A percentile compares a stretch with the other conserved stretches of the same genome.
phyloP scores from a whole-genome alignment of 2,888 invertebrate species.

The Caenorhabditis macrosperma region DNA sequence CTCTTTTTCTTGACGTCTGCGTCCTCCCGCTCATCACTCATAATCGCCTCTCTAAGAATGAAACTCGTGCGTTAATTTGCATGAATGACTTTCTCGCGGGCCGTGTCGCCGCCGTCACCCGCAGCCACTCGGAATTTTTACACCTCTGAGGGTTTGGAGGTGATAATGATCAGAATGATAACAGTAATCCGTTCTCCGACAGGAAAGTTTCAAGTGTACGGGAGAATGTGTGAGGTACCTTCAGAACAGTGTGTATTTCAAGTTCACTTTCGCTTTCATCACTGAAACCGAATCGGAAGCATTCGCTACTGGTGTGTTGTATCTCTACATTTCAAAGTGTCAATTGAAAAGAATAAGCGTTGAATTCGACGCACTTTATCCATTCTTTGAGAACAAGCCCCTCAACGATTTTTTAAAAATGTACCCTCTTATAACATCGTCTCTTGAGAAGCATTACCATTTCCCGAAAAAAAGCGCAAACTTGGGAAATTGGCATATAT shows the following conservation, averaged over 20 bases:
- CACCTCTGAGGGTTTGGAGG: conserved; percentile 15
- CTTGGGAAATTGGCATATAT: no score
- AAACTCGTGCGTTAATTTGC: conserved; percentile 30
- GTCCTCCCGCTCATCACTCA: neutral
- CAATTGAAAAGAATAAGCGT: neutral
- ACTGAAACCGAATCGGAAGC: no score
- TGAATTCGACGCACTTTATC: no score
- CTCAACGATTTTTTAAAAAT: neutral
- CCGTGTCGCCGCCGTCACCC: neutral
- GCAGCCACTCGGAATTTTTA: conserved; percentile 8
- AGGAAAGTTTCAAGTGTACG: conserved; percentile 3
- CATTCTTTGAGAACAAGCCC: neutral
- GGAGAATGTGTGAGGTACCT: neutral
- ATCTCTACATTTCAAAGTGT: no score
- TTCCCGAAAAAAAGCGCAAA: no score
- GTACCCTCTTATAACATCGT: no score
- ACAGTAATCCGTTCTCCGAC: conserved; percentile 24
- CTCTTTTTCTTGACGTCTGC: conserved; percentile 6
- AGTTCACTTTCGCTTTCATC: no score
- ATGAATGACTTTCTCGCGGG: conserved; percentile 23
- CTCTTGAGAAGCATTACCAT: no score
- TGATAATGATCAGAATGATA: conserved; percentile 33
- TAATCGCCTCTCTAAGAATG: neutral
- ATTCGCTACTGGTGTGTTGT: no score
- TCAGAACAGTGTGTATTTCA: neutral